Percentiles rank a stretch among this genome's conserved stretches.
These are phyloP conservation scores for Tillus elongatus DNA, from an alignment of 2,888 invertebrate genomes.

Conservation along the genomic window DNA sequence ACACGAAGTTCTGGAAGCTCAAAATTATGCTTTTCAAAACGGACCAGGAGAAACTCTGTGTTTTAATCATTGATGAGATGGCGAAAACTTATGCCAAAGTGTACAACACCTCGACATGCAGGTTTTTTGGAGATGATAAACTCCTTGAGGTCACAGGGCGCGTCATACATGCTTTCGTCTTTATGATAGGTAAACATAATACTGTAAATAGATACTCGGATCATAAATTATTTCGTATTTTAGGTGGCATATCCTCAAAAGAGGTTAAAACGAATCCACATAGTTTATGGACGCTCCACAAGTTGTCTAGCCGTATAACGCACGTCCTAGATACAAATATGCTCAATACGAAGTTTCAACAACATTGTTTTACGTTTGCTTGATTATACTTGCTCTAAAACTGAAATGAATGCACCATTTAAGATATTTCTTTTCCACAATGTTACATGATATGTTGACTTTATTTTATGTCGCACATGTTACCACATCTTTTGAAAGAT, in stretches of 20 bases:
- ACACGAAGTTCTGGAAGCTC: constrained; percentile 10
- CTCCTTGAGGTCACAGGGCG: constrained; percentile 13
- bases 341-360: too few relatives aligned
- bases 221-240: constrained; percentile 3
- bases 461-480: too few relatives aligned
- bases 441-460: too few relatives aligned
- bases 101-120: constrained; percentile 12
- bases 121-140: constrained; percentile 14
- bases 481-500: too few relatives aligned
- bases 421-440: too few relatives aligned
- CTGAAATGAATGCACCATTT: too few relatives aligned
- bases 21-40: constrained; percentile 11
- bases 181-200: constrained; percentile 13
- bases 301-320: too few relatives aligned
- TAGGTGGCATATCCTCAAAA: constrained; percentile 9
- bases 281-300: too few relatives aligned
- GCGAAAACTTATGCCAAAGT: constrained; percentile 11
- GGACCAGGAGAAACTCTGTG: constrained; percentile 13
- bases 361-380: too few relatives aligned
- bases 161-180: constrained; percentile 16
- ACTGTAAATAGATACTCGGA: background rate
- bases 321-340: too few relatives aligned
- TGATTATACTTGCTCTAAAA: too few relatives aligned
- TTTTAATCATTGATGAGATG: constrained; percentile 16
- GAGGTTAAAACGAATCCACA: too few relatives aligned